Base-by-base conservation (phyloP, 2,113 vertebrate species). In the Xyrauchen texanus region DNA sequence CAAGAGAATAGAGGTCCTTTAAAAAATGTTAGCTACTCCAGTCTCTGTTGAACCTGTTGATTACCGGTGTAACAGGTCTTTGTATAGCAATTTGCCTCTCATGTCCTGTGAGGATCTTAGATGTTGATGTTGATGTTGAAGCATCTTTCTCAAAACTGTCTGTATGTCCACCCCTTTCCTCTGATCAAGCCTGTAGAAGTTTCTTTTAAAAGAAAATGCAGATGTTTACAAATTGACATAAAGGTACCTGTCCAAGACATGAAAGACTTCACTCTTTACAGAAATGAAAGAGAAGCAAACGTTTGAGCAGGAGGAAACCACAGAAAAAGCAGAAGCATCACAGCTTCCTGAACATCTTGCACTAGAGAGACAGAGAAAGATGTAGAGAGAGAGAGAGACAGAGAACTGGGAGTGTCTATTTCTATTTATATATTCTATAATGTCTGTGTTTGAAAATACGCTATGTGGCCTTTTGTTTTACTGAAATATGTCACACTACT, bases 301-400 rank as follows among this genome's bases (percentile, higher is more conserved):
- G n/a, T 55, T 47, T 10, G 34, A 42, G 68, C 77, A 71, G 62
- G 34, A 80, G 69, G 78, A 82, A 85, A 85, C 84, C 84, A 81
- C 84, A 81, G 46, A 76, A 62, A 69, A 83, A 85, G 82, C 79
- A 85, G 76, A 81, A 85, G 76, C 79, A 73, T 45, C 16, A 34
- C 5, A 6, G 16, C 84, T 85, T 85, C 84, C 84, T 85, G 81
- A 75, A 83, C 60, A 76, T 42, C 60, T 42, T 49, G 42, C 21
- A 53, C 57, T 57, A 81, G n/a, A 72, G 62, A 77, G 63, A 83
- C n/a, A n/a, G 46, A 62, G 67, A 75, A 42, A 68, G 21, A 47
- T 47, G 53, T 21, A 72, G 52, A 77, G 76, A 68, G 57, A 71
- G 16, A 52, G 9, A 8, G 42, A 44, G 46, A 65, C 2, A 63